A percentile compares a stretch with the other conserved stretches of the same genome.
phyloP scores from a whole-genome alignment of 2,113 vertebrate genomes.

The Gulo gulo region DNA sequence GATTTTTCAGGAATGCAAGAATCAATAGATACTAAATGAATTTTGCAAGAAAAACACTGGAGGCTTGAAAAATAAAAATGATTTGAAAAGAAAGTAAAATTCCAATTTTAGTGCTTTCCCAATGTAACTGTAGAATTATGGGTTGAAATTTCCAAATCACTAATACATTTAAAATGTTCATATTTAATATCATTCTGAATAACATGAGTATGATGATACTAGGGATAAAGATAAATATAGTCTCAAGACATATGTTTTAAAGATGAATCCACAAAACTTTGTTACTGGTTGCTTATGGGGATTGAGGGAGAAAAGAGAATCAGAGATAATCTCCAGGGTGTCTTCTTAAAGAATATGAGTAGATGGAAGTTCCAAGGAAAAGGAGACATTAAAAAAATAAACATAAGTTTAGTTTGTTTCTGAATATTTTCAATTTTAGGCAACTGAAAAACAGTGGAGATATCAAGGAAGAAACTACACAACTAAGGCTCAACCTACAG shows the following conservation, averaged over 20 bases:
- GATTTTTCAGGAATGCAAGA: slow-evolving; percentile 71
- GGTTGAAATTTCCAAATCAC: not conserved
- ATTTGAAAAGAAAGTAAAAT: slow-evolving; percentile 44
- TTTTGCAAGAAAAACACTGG: slow-evolving; percentile 70
- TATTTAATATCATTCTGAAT: not conserved
- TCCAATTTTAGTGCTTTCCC: slow-evolving; percentile 17
- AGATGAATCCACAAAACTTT: not conserved
- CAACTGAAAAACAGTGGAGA: not conserved
- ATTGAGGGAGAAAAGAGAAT: not conserved
- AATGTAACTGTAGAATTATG: not conserved
- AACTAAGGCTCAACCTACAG: not conserved
- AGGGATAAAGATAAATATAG: not conserved
- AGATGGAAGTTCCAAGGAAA: not conserved
- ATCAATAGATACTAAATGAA: slow-evolving; percentile 25
- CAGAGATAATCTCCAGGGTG: not conserved
- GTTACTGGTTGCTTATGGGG: not conserved
- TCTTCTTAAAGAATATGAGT: not conserved
- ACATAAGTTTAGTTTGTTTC: not conserved
- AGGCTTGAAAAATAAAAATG: slow-evolving; percentile 70
- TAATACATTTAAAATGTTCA: not conserved
- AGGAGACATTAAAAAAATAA: not conserved
- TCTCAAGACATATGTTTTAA: not conserved
- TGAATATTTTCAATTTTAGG: not conserved
- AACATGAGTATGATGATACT: not conserved
- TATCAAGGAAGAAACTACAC: not conserved